Conservation (phyloP, 1,140 invertebrate genomes). For the Platyscapa corneri region DNA sequence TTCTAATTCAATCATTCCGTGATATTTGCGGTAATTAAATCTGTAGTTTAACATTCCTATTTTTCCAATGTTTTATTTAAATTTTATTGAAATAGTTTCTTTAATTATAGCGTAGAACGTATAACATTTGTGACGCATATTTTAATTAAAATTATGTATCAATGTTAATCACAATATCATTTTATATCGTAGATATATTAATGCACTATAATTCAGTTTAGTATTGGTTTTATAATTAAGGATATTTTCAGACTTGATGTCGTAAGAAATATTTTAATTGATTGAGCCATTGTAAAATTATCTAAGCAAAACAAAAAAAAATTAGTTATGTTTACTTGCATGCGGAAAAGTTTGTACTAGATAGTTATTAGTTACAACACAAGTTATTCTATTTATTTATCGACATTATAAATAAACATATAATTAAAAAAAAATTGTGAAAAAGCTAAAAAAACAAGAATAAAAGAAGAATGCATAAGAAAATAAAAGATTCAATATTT, state of each 20-base stretch:
- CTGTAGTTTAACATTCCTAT: background rate
- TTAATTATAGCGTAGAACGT: too few species aligned
- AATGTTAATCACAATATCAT: background rate
- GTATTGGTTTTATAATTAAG: background rate
- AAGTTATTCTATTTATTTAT: background rate
- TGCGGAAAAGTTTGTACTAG: background rate
- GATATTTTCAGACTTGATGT: background rate
- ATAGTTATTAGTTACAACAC: background rate
- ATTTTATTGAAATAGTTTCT: too few species aligned
- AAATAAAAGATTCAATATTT: background rate
- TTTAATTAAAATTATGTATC: too few species aligned
- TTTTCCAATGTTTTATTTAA: too few species aligned
- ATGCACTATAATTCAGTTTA: background rate
- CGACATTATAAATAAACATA: background rate
- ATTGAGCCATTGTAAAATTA: background rate
- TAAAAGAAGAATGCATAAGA: background rate
- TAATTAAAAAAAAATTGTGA: background rate
- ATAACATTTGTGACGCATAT: too few species aligned
- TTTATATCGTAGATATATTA: background rate
- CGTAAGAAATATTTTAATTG: background rate
- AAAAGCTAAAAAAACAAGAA: background rate
- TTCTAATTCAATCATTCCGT: background rate
- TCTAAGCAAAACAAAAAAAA: too few species aligned
- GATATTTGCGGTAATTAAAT: background rate
- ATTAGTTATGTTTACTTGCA: slow-evolving; percentile 3